Conservation (phyloP, 1,140 invertebrate species). For the Eumaeus atala region DNA sequence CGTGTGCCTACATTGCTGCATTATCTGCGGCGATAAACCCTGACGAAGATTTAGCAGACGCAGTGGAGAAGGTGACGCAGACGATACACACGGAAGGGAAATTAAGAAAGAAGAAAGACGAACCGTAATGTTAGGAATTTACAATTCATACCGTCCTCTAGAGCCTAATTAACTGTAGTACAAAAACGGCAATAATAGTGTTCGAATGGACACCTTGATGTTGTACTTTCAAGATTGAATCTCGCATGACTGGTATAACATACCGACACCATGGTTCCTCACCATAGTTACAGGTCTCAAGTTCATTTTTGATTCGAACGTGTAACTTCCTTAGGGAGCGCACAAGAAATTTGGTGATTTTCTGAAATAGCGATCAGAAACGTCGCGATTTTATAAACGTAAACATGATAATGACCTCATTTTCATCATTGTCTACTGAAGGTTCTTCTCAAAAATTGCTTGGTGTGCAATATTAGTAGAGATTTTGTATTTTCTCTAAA, state of each 20-base stretch:
- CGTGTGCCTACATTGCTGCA: conserved; percentile 92
- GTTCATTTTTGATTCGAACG: too few species aligned
- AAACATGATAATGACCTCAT: too few species aligned
- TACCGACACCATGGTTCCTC: background rate
- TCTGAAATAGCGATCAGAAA: too few species aligned
- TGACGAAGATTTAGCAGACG: conserved; percentile 80
- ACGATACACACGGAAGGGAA: conserved; percentile 95
- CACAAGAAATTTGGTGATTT: too few species aligned
- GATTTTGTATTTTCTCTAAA: too few species aligned
- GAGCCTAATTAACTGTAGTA: conserved; percentile 40
- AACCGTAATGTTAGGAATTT: conserved; percentile 54
- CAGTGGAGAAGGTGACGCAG: conserved; percentile 88
- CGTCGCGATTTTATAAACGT: too few species aligned
- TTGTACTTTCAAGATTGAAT: conserved; percentile 19
- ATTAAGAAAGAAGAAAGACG: conserved; percentile 89
- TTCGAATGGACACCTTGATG: conserved; percentile 12
- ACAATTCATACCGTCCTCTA: conserved; percentile 35
- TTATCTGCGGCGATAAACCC: conserved; percentile 82
- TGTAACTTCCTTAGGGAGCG: too few species aligned
- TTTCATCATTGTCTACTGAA: too few species aligned
- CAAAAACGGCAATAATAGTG: conserved; percentile 59
- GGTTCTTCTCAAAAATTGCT: too few species aligned
- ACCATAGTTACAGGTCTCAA: too few species aligned
- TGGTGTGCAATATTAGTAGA: too few species aligned
- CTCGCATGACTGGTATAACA: conserved; percentile 11